These are phyloP conservation scores for Erebia aethiops DNA, from an alignment of 2,888 invertebrate species.

Conservation along the genomic window DNA sequence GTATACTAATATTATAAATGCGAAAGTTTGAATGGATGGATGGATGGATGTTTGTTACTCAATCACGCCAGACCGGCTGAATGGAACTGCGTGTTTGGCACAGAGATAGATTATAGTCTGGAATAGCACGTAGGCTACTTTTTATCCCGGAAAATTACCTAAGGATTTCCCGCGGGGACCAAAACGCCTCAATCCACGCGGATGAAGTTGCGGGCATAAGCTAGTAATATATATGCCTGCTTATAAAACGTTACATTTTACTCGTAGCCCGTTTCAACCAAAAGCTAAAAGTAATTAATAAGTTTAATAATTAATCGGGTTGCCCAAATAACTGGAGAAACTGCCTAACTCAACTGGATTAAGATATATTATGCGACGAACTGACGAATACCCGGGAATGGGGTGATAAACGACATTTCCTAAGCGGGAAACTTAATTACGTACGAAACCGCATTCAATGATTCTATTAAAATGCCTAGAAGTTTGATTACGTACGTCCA, in stretches of 20 bases:
- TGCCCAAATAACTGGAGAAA: constrained; percentile 6
- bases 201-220: no score
- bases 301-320: constrained; percentile 9
- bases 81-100: no score
- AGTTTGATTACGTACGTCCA: constrained; percentile 12
- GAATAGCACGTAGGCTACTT: no score
- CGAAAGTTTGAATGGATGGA: no score
- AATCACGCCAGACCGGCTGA: no score
- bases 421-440: constrained; percentile 15
- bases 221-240: no score
- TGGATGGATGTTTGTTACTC: no score
- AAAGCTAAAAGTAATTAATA: not conserved
- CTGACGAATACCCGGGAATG: not conserved
- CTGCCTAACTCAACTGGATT: constrained; percentile 15
- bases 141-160: no score
- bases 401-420: constrained; percentile 17
- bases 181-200: no score
- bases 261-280: not conserved
- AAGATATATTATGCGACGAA: constrained; percentile 16
- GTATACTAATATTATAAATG: no score
- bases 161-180: no score
- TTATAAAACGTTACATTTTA: not conserved
- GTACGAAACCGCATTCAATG: constrained; percentile 16
- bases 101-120: no score
- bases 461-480: constrained; percentile 21